phyloP scores from a whole-genome alignment of 2,113 vertebrate genomes.

The Pseudopipra pipra region DNA sequence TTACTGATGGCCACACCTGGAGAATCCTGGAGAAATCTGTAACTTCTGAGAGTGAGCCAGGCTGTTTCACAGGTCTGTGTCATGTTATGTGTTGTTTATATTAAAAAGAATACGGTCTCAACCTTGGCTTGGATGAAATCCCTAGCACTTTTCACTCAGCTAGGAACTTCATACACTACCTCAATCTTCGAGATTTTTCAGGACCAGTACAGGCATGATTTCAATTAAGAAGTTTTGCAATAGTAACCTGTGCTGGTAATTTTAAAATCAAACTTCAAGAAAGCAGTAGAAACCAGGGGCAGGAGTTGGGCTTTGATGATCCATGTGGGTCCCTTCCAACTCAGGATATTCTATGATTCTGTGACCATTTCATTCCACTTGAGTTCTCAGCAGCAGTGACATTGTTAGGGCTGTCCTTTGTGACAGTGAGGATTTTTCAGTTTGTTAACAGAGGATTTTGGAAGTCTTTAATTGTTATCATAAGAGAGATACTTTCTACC shows the following conservation, averaged over 20 bases:
- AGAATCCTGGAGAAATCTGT: not conserved
- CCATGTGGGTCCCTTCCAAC: not conserved
- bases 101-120: not conserved
- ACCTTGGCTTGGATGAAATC: not conserved
- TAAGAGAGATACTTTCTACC: not conserved
- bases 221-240: not conserved
- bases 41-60: not conserved
- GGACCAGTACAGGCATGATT: not conserved
- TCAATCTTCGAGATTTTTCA: not conserved
- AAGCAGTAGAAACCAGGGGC: not conserved
- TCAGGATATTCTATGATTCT: not conserved
- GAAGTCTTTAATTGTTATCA: not conserved
- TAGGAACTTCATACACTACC: not conserved
- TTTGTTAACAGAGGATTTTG: not conserved
- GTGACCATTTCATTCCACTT: not conserved
- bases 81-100: not conserved
- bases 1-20: not conserved
- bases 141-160: not conserved
- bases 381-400: not conserved
- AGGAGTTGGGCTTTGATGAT: not conserved
- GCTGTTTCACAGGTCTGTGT: not conserved
- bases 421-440: not conserved
- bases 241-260: not conserved
- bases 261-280: not conserved
- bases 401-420: not conserved